Base-by-base conservation (phyloP, 2,888 invertebrate genomes). In the Linnaemya tessellans region DNA sequence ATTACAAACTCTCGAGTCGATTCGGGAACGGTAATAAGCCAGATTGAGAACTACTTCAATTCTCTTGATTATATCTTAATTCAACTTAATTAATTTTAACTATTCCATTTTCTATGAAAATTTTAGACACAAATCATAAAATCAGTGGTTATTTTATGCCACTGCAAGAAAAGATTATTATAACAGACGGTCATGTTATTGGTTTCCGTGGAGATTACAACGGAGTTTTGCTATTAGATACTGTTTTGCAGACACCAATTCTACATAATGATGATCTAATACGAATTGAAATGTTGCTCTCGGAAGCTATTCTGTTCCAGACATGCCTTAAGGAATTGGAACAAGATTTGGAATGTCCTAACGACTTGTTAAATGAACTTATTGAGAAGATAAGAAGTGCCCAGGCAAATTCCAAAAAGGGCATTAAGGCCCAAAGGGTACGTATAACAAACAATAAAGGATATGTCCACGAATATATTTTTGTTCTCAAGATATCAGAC, bases 351-450 rank as follows among this genome's bases (percentile, higher is more conserved):
- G 97, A 97, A 90, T 95, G 96, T 87, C 94, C 96, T n/a, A 93
- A 94, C 85, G 96, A 96, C 90, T 96, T 97, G 78, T 93, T 96
- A 88, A 95, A 95, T 89, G 97, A 97, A 91, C 93, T 98, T 87
- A 95, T 96, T 88, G 94, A 94, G 90, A 96, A 96, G 89, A 96
- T 97, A 87, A 94, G 95, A 87, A 93, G 94, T 87, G 95, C 95
- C 46, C 95, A 96, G 89, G 94, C 95, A 87, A 95, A 95, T 81
- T 94, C 95, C 22, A 96, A 96, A 90, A 97, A 96, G 90, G 97
- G 97, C 88, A 97, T 97, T 73, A 98, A 98, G 93, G 97, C 97
- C 80, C 97, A 97, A 92, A 97, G 98, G 94, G 97, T 97, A 93
- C 89, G 91, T 90, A 75, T 43, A n/a, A 43, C 51, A 58, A 18